Conservation (phyloP, 2,113 vertebrate genomes). For the Tichodroma muraria region DNA sequence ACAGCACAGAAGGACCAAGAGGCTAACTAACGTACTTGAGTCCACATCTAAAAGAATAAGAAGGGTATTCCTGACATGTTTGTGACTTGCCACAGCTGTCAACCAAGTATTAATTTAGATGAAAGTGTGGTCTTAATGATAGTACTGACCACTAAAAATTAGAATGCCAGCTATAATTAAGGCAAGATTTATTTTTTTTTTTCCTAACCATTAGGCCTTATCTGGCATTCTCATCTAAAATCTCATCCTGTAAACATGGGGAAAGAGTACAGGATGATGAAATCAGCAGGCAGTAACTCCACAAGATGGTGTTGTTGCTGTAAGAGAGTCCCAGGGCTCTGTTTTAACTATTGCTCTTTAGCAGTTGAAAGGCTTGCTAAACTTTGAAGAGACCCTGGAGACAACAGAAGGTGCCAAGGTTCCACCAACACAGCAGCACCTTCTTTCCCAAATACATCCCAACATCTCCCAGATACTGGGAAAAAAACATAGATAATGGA, state of each 20-base stretch:
- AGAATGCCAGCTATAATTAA: not conserved
- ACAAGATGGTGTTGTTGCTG: rapidly evolving
- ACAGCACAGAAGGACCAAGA: not conserved
- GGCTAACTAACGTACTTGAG: not conserved
- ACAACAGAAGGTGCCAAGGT: not conserved
- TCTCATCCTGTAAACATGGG: not conserved
- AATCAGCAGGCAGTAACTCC: not conserved
- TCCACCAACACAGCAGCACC: rapidly evolving
- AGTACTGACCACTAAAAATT: not conserved
- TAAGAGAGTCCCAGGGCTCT: not conserved
- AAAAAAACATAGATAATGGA: not conserved
- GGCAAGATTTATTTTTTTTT: not conserved
- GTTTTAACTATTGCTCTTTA: not conserved
- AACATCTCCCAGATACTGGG: not conserved
- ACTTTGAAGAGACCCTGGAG: not conserved
- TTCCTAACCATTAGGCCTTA: not conserved
- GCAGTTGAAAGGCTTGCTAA: not conserved
- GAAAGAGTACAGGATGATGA: not conserved
- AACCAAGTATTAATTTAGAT: not conserved
- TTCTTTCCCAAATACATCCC: not conserved
- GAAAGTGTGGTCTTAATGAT: not conserved
- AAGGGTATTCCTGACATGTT: not conserved
- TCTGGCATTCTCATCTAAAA: not conserved
- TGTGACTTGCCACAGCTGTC: not conserved
- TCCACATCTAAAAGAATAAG: not conserved